These are phyloP conservation scores for Achlya flavicornis DNA, from an alignment of 2,888 invertebrate species.

Conservation along the genomic window DNA sequence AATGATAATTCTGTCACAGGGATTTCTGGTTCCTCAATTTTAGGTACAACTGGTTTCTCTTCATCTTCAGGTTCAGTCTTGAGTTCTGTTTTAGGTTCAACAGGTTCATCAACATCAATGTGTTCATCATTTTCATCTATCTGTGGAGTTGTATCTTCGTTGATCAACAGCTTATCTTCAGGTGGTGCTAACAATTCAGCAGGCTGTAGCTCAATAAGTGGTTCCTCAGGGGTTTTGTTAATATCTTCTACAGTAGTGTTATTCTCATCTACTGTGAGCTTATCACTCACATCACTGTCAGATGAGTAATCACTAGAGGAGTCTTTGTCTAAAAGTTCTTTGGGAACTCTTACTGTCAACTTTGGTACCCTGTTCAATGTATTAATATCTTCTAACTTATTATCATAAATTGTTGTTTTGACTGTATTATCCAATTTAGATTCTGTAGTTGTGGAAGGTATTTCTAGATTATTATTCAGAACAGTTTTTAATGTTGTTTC, in stretches of 20 bases:
- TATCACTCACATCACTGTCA: conserved; percentile 85
- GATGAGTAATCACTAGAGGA: conserved; percentile 81
- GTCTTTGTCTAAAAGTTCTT: conserved; percentile 82
- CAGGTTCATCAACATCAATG: conserved; percentile 42
- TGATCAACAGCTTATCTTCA: conserved; percentile 28
- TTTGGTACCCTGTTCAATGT: conserved; percentile 86
- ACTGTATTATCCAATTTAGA: conserved; percentile 67
- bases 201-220: conserved; percentile 21
- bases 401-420: conserved; percentile 79
- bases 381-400: conserved; percentile 71
- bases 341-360: conserved; percentile 87
- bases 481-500: conserved; percentile 68
- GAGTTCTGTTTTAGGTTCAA: conserved; percentile 55
- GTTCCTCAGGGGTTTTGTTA: conserved; percentile 31
- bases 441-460: conserved; percentile 51
- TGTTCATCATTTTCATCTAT: conserved; percentile 39
- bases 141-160: conserved; percentile 38
- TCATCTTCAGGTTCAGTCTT: conserved; percentile 61
- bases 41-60: conserved; percentile 54
- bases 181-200: conserved; percentile 24
- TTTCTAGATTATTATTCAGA: conserved; percentile 71
- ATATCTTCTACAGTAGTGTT: conserved; percentile 48
- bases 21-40: conserved; percentile 81
- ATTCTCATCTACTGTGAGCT: conserved; percentile 83
- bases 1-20: conserved; percentile 88